Conservation (phyloP, 2,888 invertebrate genomes). For the Nomada hirtipes region DNA sequence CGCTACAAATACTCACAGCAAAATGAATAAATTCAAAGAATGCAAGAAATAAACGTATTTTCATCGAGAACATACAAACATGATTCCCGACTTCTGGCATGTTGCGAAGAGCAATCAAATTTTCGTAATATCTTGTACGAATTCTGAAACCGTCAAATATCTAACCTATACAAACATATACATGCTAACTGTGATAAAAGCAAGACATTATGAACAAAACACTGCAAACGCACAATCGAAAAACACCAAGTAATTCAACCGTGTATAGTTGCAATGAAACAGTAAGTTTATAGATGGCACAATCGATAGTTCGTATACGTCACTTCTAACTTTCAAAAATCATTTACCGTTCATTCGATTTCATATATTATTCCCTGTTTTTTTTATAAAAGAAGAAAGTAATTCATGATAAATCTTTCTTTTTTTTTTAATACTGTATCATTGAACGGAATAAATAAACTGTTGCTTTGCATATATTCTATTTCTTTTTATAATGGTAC, state of each 20-base stretch:
- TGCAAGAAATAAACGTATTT: constrained; percentile 44
- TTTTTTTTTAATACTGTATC: neutral
- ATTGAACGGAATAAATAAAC: constrained; percentile 1
- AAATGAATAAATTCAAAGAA: constrained; percentile 41
- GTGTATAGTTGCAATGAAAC: constrained; percentile 43
- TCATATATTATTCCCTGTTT: neutral
- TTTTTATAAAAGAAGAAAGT: neutral
- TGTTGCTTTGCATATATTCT: neutral
- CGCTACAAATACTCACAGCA: constrained; percentile 37
- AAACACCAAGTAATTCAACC: constrained; percentile 59
- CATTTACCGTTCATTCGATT: neutral
- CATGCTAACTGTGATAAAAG: constrained; percentile 39
- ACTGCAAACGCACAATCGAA: constrained; percentile 51
- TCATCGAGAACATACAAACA: constrained; percentile 48
- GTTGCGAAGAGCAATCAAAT: constrained; percentile 24
- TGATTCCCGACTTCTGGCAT: constrained; percentile 43
- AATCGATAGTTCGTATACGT: constrained; percentile 51
- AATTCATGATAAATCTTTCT: neutral
- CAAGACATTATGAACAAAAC: constrained; percentile 63
- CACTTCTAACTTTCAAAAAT: neutral
- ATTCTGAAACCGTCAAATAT: constrained; percentile 31
- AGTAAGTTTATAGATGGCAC: constrained; percentile 56
- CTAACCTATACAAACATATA: constrained; percentile 46
- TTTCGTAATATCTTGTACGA: constrained; percentile 10
- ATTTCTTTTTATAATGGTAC: neutral